Evolutionary conservation across 2,113 vertebrate species (phyloP), one percentile per base, ranked within the genome.

Genomic region (Paraplagusia blochii): DNA sequence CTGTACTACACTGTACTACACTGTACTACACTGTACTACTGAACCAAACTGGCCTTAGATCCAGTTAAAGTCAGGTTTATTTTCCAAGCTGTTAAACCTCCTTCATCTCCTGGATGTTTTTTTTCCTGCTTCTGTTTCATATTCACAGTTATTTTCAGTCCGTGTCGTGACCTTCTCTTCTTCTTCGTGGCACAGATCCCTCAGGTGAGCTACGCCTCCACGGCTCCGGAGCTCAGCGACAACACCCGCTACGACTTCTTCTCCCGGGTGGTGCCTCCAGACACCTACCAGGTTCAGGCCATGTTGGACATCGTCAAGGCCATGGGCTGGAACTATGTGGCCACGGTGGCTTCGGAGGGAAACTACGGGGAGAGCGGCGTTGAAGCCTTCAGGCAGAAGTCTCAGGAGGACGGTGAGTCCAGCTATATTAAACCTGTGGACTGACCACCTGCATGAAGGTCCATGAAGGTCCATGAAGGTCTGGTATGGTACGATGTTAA

Each of bases 151-250:
- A n/a, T n/a, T n/a, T n/a, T n/a, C n/a, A n/a, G n/a, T n/a, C n/a
- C n/a, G n/a, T n/a, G n/a, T n/a, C n/a, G n/a, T n/a, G n/a, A n/a
- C n/a, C n/a, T n/a, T n/a, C n/a, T n/a, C n/a, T 29, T 29, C 22
- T 4, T 29, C 22, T 29, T 4, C 22, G 2, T 11, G 74, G 76
- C 86, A 49, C 90, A 99, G 96, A 99, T 99, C 85, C 96, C 96
- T 86, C 96, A 99, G 91, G 94, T 99, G 90, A 99, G 96, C 92
- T 99, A 99, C 86, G 96, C 96, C 89, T 98, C 96, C 65, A 98
- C 96, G 61, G 95, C 95, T 65, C 95, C 96, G 11, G 96, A 99
- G 60, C 89, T 99, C 69, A 99, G 96, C 39, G 96, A 99, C 72
- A 98, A 99, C 91, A 97, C 91, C 60, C 94, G 96, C 81, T 99